A percentile compares a stretch with the other conserved stretches of the same genome.
Conservation (phyloP, 2,113 vertebrate genomes). For the Atherinomorus stipes region DNA sequence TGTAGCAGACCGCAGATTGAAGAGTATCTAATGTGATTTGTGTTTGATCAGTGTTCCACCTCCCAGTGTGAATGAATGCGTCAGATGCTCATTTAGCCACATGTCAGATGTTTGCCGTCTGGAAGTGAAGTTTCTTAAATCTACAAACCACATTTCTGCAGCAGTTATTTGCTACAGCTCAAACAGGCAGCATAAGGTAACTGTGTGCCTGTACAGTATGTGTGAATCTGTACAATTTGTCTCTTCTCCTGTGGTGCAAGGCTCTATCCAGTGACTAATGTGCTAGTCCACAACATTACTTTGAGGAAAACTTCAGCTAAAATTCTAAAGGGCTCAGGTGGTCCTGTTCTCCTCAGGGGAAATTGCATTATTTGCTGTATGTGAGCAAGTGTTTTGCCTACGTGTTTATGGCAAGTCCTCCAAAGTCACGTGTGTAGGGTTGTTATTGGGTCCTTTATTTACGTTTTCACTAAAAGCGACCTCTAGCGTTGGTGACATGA, state of each 20-base stretch:
- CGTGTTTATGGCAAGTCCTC: constrained; percentile 2
- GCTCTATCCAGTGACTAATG: constrained; percentile 60
- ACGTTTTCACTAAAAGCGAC: too few species aligned
- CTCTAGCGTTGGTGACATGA: too few species aligned
- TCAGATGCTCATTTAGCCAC: not conserved
- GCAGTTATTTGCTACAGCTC: constrained; percentile 31
- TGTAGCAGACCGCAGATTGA: not conserved
- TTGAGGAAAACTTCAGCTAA: constrained; percentile 62
- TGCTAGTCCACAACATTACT: constrained; percentile 51
- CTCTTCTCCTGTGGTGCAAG: constrained; percentile 55
- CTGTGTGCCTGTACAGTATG: constrained; percentile 4
- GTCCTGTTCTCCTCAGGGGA: constrained; percentile 20
- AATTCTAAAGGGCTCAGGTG: constrained; percentile 53
- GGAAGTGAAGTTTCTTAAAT: not conserved
- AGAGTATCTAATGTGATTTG: not conserved
- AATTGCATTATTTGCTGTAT: not conserved
- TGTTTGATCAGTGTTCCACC: not conserved
- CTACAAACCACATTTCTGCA: not conserved
- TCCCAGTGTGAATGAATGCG: not conserved
- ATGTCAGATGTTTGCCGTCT: not conserved
- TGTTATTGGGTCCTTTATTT: too few species aligned
- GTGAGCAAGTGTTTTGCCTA: not conserved
- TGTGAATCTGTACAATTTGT: constrained; percentile 28
- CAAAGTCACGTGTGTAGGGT: too few species aligned
- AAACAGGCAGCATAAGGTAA: constrained; percentile 19